Evolutionary conservation across 2,113 vertebrate species (phyloP).

Genomic region (Camelus dromedarius): DNA sequence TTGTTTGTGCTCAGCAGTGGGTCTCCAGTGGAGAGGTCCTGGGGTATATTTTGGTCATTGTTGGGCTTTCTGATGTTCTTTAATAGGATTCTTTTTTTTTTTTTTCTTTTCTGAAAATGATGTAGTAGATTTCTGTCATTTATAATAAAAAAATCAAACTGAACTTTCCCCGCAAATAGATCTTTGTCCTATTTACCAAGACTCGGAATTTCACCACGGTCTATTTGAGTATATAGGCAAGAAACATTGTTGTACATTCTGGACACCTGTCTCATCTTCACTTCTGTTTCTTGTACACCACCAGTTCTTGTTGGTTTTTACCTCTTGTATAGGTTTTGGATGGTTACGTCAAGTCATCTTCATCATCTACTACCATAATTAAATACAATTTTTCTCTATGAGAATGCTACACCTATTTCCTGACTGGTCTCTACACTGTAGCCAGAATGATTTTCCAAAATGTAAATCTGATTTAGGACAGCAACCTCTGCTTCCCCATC

Average conservation of each 20-base stretch:
- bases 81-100: neutral
- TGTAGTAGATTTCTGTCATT: neutral
- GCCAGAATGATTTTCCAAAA: neutral
- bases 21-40: neutral
- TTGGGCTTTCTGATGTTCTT: neutral
- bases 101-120: neutral
- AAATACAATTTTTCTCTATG: neutral
- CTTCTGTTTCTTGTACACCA: neutral
- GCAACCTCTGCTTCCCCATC: neutral
- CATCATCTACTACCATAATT: neutral
- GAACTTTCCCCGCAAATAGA: neutral
- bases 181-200: neutral
- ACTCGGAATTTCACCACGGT: neutral
- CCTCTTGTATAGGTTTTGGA: neutral
- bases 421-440: neutral
- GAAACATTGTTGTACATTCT: neutral
- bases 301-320: neutral
- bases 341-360: neutral
- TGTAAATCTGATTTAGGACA: neutral
- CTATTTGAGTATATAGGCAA: neutral
- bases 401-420: accelerated
- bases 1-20: neutral
- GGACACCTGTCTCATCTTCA: neutral
- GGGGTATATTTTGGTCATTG: neutral
- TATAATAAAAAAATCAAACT: neutral